Evolutionary conservation across 92 coral and sea anemone genomes (phyloP).

Genomic region (Actinostola sp.): DNA sequence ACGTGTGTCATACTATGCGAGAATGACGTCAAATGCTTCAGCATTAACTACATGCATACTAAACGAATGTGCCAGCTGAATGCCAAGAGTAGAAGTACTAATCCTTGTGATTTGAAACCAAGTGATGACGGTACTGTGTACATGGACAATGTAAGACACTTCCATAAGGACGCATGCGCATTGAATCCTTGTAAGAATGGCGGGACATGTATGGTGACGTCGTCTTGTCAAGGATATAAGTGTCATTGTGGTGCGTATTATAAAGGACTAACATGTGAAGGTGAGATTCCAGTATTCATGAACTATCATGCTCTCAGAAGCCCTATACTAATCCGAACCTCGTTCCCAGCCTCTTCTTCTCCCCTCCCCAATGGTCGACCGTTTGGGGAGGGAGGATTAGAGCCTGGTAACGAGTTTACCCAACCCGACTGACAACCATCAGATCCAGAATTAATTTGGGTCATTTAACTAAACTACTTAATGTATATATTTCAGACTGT

Average conservation of each 20-base stretch:
- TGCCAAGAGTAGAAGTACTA: constrained; percentile 6
- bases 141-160: constrained; percentile 48
- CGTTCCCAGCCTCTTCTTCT: too few species aligned
- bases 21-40: constrained; percentile 7
- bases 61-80: constrained; percentile 25
- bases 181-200: constrained; percentile 50
- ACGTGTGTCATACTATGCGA: constrained; percentile 25
- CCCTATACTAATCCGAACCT: too few species aligned
- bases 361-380: too few species aligned
- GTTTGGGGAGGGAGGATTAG: too few species aligned
- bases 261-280: constrained; percentile 43
- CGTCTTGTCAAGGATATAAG: constrained; percentile 37
- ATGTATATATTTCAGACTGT: constrained; percentile 22
- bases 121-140: constrained; percentile 23
- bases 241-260: constrained; percentile 47
- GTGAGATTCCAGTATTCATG: too few species aligned
- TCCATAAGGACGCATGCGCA: constrained; percentile 51
- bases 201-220: constrained; percentile 37
- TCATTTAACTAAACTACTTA: background rate
- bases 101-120: constrained; percentile 25
- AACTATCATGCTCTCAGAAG: too few species aligned
- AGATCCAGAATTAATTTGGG: too few species aligned
- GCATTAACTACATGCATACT: constrained; percentile 26
- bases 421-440: too few species aligned
- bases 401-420: too few species aligned